phyloP scores from a whole-genome alignment of 2,797 vertebrate genomes.

The Sparus aurata region DNA sequence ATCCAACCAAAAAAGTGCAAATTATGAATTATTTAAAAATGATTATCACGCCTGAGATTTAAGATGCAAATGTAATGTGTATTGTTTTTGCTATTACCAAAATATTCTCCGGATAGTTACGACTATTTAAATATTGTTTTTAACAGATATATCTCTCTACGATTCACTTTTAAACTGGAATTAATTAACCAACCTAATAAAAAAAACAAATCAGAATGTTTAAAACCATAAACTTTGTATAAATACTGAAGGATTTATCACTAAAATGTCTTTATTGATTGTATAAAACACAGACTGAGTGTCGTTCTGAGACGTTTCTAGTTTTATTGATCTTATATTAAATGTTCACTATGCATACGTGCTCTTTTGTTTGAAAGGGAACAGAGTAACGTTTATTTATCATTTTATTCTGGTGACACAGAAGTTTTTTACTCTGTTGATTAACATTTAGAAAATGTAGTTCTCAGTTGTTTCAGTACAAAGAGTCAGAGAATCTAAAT shows the following conservation, averaged over 20 bases:
- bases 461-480: too few relatives aligned
- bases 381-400: not conserved
- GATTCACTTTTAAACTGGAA: constrained; percentile 27
- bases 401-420: not conserved
- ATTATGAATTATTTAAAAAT: constrained; percentile 29
- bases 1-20: constrained; percentile 34
- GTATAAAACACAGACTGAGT: not conserved
- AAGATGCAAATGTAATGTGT: constrained; percentile 21
- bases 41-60: not conserved
- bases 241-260: not conserved
- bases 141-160: not conserved
- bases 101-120: constrained; percentile 11
- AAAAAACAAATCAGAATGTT: not conserved
- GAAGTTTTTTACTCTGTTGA: too few relatives aligned
- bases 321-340: not conserved
- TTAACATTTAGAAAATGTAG: too few relatives aligned
- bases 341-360: not conserved
- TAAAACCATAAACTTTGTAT: not conserved
- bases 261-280: not conserved
- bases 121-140: not conserved
- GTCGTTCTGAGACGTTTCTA: not conserved
- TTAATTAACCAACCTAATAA: not conserved
- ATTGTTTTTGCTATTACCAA: constrained; percentile 48
- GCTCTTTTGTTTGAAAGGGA: not conserved
- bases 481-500: too few relatives aligned